Conservation (phyloP, 2,888 invertebrate genomes). For the Zonitis immaculata region DNA sequence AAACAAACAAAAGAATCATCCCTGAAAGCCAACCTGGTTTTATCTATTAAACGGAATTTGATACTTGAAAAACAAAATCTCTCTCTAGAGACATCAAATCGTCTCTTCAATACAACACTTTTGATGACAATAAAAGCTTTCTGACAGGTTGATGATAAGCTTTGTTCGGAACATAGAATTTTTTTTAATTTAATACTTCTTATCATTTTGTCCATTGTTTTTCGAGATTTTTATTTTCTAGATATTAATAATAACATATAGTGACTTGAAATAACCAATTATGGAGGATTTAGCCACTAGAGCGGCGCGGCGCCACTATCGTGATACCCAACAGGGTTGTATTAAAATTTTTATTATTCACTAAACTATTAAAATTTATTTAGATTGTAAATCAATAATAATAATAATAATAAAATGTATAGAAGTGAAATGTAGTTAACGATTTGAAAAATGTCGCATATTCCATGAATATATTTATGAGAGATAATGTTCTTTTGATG, state of each 20-base stretch:
- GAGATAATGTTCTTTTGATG: not conserved
- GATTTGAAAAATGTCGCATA: not conserved
- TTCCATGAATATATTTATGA: not conserved
- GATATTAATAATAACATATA: too few species aligned
- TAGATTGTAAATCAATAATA: not conserved
- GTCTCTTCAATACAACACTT: not conserved
- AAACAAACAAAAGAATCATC: not conserved
- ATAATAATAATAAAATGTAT: too few species aligned
- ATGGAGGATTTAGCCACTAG: too few species aligned
- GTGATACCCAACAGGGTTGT: too few species aligned
- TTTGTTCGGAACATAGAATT: not conserved
- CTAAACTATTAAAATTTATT: too few species aligned
- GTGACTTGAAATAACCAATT: too few species aligned
- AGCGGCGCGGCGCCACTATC: too few species aligned
- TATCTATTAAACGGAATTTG: constrained; percentile 1
- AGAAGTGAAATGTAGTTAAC: not conserved
- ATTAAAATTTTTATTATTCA: not conserved
- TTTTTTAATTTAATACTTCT: not conserved
- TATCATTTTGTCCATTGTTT: not conserved
- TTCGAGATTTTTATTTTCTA: not conserved
- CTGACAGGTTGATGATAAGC: not conserved
- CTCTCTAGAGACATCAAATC: not conserved
- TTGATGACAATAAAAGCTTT: constrained; percentile 1
- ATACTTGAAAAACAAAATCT: not conserved
- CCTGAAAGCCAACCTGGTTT: not conserved